Base-by-base conservation (phyloP, 2,113 vertebrate species). In the Syngnathus typhle region DNA sequence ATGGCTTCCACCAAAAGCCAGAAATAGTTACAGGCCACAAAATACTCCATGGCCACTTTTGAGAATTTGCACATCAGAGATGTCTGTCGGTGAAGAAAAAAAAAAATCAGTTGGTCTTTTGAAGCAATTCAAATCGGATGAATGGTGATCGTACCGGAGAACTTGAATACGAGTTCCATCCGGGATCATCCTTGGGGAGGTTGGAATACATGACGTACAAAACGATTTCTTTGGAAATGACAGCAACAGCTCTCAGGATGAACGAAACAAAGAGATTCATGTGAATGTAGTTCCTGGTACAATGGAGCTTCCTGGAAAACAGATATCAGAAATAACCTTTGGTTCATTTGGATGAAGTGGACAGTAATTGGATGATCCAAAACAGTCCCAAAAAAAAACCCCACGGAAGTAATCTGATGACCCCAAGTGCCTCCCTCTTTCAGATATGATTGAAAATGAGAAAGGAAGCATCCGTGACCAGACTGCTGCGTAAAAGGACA, bases 281-380 rank as follows among this genome's bases (percentile, higher is more conserved):
- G 80, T 99, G 97, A 87, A 99, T 98, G 86, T 95, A 98, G 78
- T 98, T 98, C 73, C 96, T 94, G 56, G 95, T 98, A 70, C 97
- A 99, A 83, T 99, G 96, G 64, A 99, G 93, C 85, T 94, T 99
- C 85, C 97, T 99, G 90, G 72, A 65, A 81, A 82, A 11, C 19
- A 79, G 60, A 54, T 60, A 54, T 54, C 65, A 49, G 38, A 21
- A 32, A 47, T 39, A 4, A 1, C 32, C 15, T 37, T 63, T 63
- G 7, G 2, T 44, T 9, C 39, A 13, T 5, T 21, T n/a, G 9
- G 19, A 55, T 12, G 4, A 12, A 13, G 15, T 16, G 12, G 27
- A 36, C 2, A 36, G 2, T 16, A 51, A 64, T 64, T 32, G 7
- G 37, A 19, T 11, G 27, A 46, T 7, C 1, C 36, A 32, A 49